These are phyloP conservation scores for Hoplostethus atlanticus DNA, from an alignment of 2,797 vertebrate genomes.

Conservation along the genomic window DNA sequence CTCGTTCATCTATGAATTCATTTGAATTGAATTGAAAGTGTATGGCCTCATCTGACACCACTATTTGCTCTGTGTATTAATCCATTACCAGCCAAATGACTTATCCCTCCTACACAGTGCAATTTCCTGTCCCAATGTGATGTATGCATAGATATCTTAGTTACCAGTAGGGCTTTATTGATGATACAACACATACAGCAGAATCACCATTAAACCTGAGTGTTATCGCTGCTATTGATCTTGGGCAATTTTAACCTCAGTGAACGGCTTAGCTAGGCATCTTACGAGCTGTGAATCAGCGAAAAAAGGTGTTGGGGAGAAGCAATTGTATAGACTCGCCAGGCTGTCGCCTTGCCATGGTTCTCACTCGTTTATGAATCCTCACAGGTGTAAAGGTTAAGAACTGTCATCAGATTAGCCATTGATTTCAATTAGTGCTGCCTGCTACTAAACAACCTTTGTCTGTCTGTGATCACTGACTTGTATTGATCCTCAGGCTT, in stretches of 20 bases:
- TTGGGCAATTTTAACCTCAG: conserved; percentile 60
- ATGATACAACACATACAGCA: conserved; percentile 38
- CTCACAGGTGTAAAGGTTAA: conserved; percentile 79
- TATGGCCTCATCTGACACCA: conserved; percentile 39
- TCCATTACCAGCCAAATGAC: conserved; percentile 51
- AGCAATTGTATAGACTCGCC: conserved; percentile 59
- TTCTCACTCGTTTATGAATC: conserved; percentile 80
- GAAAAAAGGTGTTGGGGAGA: conserved; percentile 54
- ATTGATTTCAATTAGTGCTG: conserved; percentile 89
- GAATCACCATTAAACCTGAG: conserved; percentile 63
- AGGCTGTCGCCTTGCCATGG: conserved; percentile 40
- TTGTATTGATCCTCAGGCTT: conserved; percentile 81
- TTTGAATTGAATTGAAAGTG: conserved; percentile 46
- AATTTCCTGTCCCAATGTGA: conserved; percentile 9
- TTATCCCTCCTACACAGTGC: conserved; percentile 18
- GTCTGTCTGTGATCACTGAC: conserved; percentile 84
- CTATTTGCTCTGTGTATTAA: conserved; percentile 45
- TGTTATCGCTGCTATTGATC: conserved; percentile 76
- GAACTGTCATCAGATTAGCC: conserved; percentile 87
- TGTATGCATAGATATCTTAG: conserved; percentile 55
- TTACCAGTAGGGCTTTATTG: conserved; percentile 51
- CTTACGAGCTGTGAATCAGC: conserved; percentile 78
- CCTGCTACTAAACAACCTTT: conserved; percentile 86
- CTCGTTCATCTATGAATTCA: conserved; percentile 18
- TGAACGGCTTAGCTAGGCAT: conserved; percentile 69